Evolutionary conservation across 2,113 vertebrate genomes (phyloP), one percentile per base, ranked within the genome.

Genomic region (Bos javanicus): DNA sequence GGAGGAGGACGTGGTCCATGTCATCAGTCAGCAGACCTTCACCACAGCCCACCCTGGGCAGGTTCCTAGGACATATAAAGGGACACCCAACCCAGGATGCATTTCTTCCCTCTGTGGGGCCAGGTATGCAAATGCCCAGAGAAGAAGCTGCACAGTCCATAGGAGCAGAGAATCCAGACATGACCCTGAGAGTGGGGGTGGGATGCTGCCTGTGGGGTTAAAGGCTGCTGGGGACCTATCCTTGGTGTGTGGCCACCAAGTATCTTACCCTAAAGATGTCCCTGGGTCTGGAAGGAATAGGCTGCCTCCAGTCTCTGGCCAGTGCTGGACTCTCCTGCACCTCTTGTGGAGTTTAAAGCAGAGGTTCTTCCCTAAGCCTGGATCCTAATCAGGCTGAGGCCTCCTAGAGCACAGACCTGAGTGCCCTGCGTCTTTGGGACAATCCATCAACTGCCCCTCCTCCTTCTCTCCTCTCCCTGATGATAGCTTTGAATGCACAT

Each of bases 61-160:
- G 43, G n/a, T 90, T 21, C 59, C 64, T 33, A 2, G 60, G 56
- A 67, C 5, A 25, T 33, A 59, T 4, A 67, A 36, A 36, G 39
- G 4, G 33, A 11, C 12, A 50, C 3, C 25, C 25, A 78, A n/a
- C 14, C 19, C 0, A 0, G 4, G 14, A 28, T 23, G 17, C 25
- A 28, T 50, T 39, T 54, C 33, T 87, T 33, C 56, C 3, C 3
- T 43, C 50, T 82, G 28, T 50, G 52, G 50, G 46, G 2, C 25
- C 87, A 19, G 3, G 14, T 6, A 1, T 48, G 1, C 9, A 14
- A 12, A 1, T 26, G 2, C 14, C 26, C 10, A 21, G 36, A 87
- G 52, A 21, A 19, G 19, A 2, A 21, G 9, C 46, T 8, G 2
- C 78, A 15, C 1, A 74, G 46, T 8, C 39, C 50, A 39, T 14